Evolutionary conservation across 2,113 vertebrate genomes (phyloP), one percentile per base, ranked within the genome.

Genomic region (Melanerpes formicivorus): DNA sequence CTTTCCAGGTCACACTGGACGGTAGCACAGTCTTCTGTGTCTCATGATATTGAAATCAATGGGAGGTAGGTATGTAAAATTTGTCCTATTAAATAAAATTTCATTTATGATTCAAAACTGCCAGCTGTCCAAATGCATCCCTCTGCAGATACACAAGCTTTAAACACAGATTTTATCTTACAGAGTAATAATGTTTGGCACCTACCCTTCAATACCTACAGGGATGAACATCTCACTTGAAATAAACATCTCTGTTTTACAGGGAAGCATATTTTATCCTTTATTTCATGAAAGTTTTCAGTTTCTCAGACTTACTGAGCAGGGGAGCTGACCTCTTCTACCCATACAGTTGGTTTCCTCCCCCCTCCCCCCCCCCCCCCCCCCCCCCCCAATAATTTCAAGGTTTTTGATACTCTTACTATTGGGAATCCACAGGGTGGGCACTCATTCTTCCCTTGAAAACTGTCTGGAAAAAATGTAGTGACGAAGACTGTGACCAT

Each of bases 271-370:
- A 1, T 71, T 64, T 83, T 74, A 62, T 58, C 65, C 50, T 77
- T 73, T 77, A 19, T 77, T 94, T 91, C 14, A 60, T 56, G 17
- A 67, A 37, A 2, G 1, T 62, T 87, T 87, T 80, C 30, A 25
- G 13, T 73, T 91, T 78, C 54, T 86, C 21, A 78, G 64, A 64
- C 8, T 16, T 34, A 13, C 5, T 56, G 22, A 42, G 22, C 12
- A 71, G 29, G 5, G 4, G 1, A 67, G 4, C 4, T 56, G 30
- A 46, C 19, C 5, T 80, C 12, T 70, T 90, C n/a, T 76, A 80
- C 23, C 4, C 2, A 8, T 30, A 26, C 76, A 63, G n/a, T 40
- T 40, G 10, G 8, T 1, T 0, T 1, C 52, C 78, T 44, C 74
- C 11, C 11, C 37, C 37, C 37, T n/a, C n/a, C n/a, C 74, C 11